phyloP scores from a whole-genome alignment of 1,140 invertebrate genomes.

The Drosophila jambulina region DNA sequence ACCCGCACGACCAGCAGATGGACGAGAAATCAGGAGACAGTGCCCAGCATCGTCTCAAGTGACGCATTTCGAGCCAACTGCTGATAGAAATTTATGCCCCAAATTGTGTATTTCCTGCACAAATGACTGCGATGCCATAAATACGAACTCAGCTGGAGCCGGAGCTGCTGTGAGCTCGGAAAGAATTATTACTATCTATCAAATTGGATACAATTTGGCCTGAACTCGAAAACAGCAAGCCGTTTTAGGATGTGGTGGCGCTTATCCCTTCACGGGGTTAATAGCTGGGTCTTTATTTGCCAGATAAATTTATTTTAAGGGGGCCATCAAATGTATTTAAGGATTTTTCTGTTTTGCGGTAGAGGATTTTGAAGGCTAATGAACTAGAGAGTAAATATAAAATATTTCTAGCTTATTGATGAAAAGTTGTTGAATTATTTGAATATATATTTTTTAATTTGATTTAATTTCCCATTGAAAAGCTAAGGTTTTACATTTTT shows the following conservation, averaged over 20 bases:
- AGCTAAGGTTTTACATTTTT: background rate
- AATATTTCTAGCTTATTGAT: background rate
- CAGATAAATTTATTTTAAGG: constrained; percentile 5
- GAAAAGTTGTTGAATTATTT: background rate
- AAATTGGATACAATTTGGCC: constrained; percentile 46
- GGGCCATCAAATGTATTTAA: background rate
- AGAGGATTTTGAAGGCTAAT: background rate
- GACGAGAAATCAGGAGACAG: constrained; percentile 38
- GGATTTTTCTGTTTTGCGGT: background rate
- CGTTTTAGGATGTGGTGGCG: constrained; percentile 17
- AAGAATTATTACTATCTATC: constrained; percentile 51
- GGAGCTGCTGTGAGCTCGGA: constrained; percentile 16
- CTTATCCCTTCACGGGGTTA: constrained; percentile 36
- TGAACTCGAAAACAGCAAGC: constrained; percentile 18
- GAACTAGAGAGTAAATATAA: background rate
- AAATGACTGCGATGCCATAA: constrained; percentile 52
- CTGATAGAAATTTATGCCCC: constrained; percentile 61
- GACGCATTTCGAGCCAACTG: constrained; percentile 43
- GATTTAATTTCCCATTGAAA: background rate
- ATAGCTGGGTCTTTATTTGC: constrained; percentile 16
- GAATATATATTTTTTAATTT: background rate
- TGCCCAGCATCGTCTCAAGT: constrained; percentile 19
- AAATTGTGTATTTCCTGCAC: constrained; percentile 61
- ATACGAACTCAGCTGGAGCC: constrained; percentile 44
- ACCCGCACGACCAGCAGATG: constrained; percentile 2